These are phyloP conservation scores for Halocynthia roretzi DNA, from an alignment of 23 tunicate species.

Conservation along the genomic window DNA sequence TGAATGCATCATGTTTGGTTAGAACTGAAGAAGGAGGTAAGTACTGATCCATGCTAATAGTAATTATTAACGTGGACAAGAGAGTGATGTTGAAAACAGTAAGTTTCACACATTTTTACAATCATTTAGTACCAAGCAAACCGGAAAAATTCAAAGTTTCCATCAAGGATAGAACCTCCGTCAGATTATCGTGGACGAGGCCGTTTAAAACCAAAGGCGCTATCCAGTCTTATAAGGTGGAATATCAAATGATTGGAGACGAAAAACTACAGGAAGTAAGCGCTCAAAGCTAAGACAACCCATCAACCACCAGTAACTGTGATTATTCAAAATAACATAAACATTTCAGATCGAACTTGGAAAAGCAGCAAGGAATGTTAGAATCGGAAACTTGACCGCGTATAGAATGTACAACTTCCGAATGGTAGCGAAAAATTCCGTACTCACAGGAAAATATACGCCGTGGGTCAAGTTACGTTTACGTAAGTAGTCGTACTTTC, in stretches of 20 bases:
- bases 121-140: not conserved
- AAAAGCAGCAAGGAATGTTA: conserved; percentile 5
- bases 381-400: not conserved
- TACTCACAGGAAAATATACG: not conserved
- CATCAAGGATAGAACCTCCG: not conserved
- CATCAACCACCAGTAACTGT: not conserved
- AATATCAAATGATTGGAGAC: conserved; percentile 25
- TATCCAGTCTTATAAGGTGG: not conserved
- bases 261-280: conserved; percentile 14
- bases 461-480: conserved; percentile 14
- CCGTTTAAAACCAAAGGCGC: conserved; percentile 12
- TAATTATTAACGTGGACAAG: not conserved
- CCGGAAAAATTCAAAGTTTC: conserved; percentile 18
- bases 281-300: not conserved
- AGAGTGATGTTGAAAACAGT: not conserved
- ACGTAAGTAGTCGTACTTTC: conserved; percentile 11
- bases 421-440: conserved; percentile 15
- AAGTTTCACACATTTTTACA: not conserved
- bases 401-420: conserved; percentile 19
- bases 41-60: not conserved
- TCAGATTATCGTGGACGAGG: conserved; percentile 10
- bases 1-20: conserved; percentile 14
- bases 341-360: not conserved
- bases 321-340: not conserved
- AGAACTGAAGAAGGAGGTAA: conserved; percentile 22